Base-by-base conservation (phyloP, 1,140 invertebrate genomes). In the Oryctes rhinoceros region DNA sequence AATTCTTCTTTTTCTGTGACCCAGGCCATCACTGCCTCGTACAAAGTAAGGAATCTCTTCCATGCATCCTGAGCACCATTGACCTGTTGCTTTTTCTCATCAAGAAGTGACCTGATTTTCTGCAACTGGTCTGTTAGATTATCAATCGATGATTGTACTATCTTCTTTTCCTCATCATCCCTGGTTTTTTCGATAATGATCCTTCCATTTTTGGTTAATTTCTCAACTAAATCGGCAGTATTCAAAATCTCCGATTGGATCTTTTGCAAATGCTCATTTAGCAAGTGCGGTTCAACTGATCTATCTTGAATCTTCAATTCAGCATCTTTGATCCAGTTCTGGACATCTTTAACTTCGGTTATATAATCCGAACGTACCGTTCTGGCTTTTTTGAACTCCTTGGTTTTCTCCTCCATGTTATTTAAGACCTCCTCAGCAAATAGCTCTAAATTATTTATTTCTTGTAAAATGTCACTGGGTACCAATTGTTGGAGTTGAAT, bases 61-160 rank as follows among this genome's bases (percentile, higher is more conserved):
- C 95, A 96, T 11, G 96, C 93, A 84, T 97, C 96, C 81, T 97
- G 90, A 39, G 94, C 94, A 85, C 97, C 96, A 37, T 94, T 94
- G 37, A 98, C 92, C 85, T 95, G 91, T 83, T 93, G 92, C 85
- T 94, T 94, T 88, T 94, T 94, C 82, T 96, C 94, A 79, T 96
- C 95, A 76, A 97, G 87, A 91, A 93, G 93, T 74, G 90, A 91
- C 82, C 90, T 92, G 0, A 97, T 91, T 81, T 95, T 94, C 49
- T 91, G 89, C 84, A 97, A 88, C 86, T 97, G 95, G 39, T 95
- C 94, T 4, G 92, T 92, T 37, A 97, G 87, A 81, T 92, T 93
- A 71, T 92, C 90, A 37, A 96, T 91, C 0, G 95, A 96, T 39
- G 91, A 93, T 83, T 92, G 90, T 71, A 97, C 92, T 65, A 95